Evolutionary conservation across 2,888 invertebrate species (phyloP).

Genomic region (Drosophila yooni): DNA sequence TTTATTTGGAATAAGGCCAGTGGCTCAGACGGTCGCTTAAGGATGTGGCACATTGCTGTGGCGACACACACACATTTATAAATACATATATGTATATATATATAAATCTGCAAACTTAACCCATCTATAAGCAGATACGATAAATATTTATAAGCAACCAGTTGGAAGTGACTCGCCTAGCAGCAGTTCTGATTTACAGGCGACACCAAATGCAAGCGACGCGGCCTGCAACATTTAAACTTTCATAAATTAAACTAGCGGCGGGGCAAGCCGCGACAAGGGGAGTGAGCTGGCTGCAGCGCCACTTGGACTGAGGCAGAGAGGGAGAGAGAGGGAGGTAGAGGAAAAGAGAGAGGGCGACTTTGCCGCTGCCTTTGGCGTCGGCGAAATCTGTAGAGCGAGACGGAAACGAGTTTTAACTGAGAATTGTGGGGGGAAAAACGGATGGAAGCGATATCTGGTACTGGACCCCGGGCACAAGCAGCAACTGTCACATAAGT

Average conservation of each 20-base stretch:
- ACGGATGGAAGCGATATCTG: constrained; percentile 8
- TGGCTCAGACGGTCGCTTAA: constrained; percentile 66
- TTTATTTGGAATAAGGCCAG: constrained; percentile 71
- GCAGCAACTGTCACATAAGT: constrained; percentile 9
- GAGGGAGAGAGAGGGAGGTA: constrained; percentile 15
- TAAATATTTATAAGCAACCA: constrained; percentile 76
- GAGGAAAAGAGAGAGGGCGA: constrained; percentile 26
- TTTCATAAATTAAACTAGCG: constrained; percentile 71
- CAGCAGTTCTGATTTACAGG: constrained; percentile 74
- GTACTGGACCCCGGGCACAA: constrained; percentile 48
- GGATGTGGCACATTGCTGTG: constrained; percentile 61
- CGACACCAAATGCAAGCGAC: constrained; percentile 69
- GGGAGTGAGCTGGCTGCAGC: background rate
- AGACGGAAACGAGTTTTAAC: constrained; percentile 64
- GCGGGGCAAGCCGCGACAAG: background rate
- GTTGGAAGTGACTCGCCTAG: constrained; percentile 64
- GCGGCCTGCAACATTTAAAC: constrained; percentile 67
- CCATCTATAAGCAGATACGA: constrained; percentile 59
- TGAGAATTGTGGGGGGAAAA: background rate
- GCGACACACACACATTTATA: constrained; percentile 13
- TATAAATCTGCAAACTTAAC: constrained; percentile 26
- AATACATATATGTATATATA: background rate
- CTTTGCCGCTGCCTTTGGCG: constrained; percentile 41
- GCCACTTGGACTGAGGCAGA: constrained; percentile 27
- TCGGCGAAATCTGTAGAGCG: constrained; percentile 65